These are phyloP conservation scores for Nasonovia ribisnigri DNA, from an alignment of 2,888 invertebrate species.

Conservation along the genomic window DNA sequence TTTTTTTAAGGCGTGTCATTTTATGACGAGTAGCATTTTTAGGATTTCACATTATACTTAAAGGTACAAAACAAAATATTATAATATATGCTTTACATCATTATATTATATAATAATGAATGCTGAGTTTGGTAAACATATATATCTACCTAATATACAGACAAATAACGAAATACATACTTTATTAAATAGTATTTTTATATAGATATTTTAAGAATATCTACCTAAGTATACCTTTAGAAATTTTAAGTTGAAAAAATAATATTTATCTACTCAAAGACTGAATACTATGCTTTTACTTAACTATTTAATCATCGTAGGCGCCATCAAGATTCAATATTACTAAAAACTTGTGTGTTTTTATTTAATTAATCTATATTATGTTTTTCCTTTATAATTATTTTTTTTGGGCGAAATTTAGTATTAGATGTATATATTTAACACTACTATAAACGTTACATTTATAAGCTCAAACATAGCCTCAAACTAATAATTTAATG, in stretches of 20 bases:
- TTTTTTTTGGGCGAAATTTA: background rate
- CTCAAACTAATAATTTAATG: constrained; percentile 26
- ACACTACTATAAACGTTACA: background rate
- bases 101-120: background rate
- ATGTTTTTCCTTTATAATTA: background rate
- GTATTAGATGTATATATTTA: background rate
- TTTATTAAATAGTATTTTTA: background rate
- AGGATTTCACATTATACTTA: background rate
- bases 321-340: background rate
- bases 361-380: background rate
- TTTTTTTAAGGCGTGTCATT: background rate
- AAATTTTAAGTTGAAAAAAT: background rate
- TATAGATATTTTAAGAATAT: background rate
- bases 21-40: background rate
- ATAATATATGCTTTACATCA: background rate
- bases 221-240: background rate
- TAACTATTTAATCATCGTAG: background rate
- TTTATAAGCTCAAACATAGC: background rate
- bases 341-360: background rate
- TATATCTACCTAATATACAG: background rate
- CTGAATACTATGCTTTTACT: background rate
- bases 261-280: background rate
- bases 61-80: background rate
- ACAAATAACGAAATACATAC: background rate
- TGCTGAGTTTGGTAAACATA: background rate